Percentiles rank a stretch among this genome's conserved stretches.
Conservation (phyloP, 1,140 invertebrate genomes). For the Brachionus rotundiformis region DNA sequence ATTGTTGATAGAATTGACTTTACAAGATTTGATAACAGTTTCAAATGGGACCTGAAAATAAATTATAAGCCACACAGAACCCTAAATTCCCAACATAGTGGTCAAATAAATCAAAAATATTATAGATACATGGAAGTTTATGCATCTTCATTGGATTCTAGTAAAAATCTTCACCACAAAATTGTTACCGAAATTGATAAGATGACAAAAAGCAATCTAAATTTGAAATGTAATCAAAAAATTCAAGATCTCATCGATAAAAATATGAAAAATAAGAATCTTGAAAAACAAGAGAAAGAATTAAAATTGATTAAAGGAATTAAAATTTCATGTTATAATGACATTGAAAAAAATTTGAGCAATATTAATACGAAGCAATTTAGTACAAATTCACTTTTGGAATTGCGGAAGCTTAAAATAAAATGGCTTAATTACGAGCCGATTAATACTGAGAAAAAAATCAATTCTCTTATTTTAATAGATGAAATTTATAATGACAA, state of each 20-base stretch:
- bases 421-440: constrained; percentile 20
- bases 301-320: neutral
- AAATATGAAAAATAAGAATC: neutral
- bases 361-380: neutral
- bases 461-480: neutral
- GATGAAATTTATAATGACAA: neutral
- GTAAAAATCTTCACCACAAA: neutral
- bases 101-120: neutral
- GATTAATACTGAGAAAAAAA: neutral
- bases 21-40: neutral
- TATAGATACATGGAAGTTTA: constrained; percentile 20
- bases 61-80: neutral
- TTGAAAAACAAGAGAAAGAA: neutral
- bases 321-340: neutral
- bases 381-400: neutral
- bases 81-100: neutral
- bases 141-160: neutral
- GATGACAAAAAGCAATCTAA: neutral
- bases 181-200: neutral
- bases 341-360: neutral
- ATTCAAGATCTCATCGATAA: neutral
- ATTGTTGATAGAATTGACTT: neutral
- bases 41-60: constrained; percentile 3
- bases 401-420: neutral
- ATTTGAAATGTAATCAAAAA: neutral